phyloP scores from a whole-genome alignment of 2,113 vertebrate species.

The Chauna torquata region DNA sequence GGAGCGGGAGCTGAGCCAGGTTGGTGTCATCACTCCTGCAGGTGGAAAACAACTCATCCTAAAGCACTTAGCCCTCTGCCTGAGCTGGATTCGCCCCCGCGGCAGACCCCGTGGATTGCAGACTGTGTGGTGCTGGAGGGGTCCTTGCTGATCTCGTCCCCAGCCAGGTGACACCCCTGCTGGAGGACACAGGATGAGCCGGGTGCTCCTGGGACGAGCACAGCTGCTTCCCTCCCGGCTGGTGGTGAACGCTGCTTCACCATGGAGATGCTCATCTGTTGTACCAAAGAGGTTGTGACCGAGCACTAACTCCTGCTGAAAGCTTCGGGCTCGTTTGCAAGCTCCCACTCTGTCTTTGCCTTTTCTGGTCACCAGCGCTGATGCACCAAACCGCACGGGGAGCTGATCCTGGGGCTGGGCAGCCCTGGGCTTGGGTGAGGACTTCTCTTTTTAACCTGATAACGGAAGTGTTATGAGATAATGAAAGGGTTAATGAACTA shows the following conservation, averaged over 20 bases:
- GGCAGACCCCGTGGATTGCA: no score
- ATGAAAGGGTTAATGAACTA: not conserved
- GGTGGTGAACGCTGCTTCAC: not conserved
- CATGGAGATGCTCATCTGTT: not conserved
- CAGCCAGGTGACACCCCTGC: not conserved
- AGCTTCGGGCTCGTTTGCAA: not conserved
- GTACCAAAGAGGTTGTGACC: not conserved
- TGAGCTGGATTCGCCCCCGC: accelerated
- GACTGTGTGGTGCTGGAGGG: not conserved
- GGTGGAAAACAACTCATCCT: not conserved
- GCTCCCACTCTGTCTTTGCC: accelerated
- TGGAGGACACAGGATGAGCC: not conserved
- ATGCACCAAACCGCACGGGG: not conserved
- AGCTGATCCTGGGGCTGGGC: not conserved
- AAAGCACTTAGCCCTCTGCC: not conserved
- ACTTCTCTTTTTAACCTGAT: not conserved
- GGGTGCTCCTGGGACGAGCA: not conserved
- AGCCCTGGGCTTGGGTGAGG: not conserved
- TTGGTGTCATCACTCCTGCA: accelerated
- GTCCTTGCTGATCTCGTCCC: not conserved
- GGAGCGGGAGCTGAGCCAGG: not conserved
- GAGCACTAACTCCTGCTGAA: not conserved
- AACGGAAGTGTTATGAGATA: not conserved
- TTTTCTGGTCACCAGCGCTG: not conserved
- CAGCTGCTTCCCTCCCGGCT: not conserved